Base-by-base conservation (phyloP, 2,113 vertebrate species). In the Lamprotornis superbus region DNA sequence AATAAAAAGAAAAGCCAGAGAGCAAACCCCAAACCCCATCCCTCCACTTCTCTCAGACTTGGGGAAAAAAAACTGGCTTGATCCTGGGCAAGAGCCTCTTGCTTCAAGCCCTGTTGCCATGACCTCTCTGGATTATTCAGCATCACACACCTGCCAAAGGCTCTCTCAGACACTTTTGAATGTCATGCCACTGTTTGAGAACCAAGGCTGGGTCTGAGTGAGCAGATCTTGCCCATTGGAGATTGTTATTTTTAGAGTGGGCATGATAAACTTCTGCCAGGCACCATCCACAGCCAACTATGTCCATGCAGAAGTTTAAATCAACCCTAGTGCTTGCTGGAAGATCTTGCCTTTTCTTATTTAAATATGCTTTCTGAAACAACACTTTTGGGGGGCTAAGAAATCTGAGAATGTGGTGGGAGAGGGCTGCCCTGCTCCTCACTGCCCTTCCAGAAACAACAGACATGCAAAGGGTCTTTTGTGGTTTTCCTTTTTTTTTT, bases 181-280 rank as follows among this genome's bases (percentile, higher is more conserved):
- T 83, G 80, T 93, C 75, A 83, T 52, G 39, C 77, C 67, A 83
- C 87, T 69, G n/a, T 86, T 77, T 77, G 57, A 59, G 77, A 95
- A 90, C 64, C 76, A 90, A 95, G 52, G 25, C 44, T 86, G 56
- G 13, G n/a, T 44, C 64, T 81, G 79, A 64, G 56, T 24, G 75
- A 89, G 85, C 39, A 81, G 85, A 86, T 81, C 76, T 90, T 90
- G 35, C 42, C 76, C 85, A 92, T 2, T 92, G 85, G 88, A 86
- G 33, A 83, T 71, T 1, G 37, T 86, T 96, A 96, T 94, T 97
- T 96, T 97, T 96, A 93, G 85, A 94, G 79, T 56, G 76, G 88
- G 37, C 60, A 89, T 5, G 90, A 96, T 94, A 96, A 92, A 68
- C 60, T 90, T 90, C 79, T 94, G 92, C 90, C 83, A 96, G 76